Evolutionary conservation across 2,113 vertebrate genomes (phyloP).

Genomic region (Phocoena phocoena): DNA sequence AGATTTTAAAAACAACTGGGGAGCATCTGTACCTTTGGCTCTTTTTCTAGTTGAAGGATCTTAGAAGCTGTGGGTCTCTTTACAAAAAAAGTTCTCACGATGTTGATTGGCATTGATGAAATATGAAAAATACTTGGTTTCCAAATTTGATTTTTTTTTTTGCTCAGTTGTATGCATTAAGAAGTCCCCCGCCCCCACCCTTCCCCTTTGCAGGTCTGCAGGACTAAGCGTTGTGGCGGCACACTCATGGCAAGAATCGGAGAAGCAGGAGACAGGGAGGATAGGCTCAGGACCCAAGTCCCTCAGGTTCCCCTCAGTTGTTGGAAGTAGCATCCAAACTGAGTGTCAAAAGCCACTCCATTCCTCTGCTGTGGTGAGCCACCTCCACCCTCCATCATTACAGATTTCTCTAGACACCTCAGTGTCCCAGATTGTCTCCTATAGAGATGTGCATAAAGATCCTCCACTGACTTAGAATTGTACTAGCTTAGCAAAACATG

Average conservation of each 20-base stretch:
- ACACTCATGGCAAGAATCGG: background rate
- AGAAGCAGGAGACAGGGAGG: background rate
- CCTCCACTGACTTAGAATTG: background rate
- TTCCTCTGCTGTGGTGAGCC: background rate
- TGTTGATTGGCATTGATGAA: background rate
- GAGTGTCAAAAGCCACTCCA: background rate
- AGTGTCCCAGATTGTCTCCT: background rate
- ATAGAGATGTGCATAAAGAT: background rate
- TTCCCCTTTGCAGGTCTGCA: background rate
- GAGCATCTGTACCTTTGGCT: background rate
- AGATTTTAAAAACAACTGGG: background rate
- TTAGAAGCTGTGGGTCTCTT: background rate
- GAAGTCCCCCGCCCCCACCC: background rate
- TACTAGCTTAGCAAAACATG: background rate
- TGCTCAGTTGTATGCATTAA: background rate
- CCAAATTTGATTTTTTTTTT: background rate
- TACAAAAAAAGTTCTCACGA: background rate
- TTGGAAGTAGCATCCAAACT: background rate
- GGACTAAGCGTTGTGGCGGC: background rate
- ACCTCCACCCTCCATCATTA: background rate
- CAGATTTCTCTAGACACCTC: background rate
- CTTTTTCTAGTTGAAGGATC: background rate
- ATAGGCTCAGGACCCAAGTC: slow-evolving; percentile 1
- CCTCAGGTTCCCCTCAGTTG: background rate
- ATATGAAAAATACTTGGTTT: background rate